Evolutionary conservation across 2,888 invertebrate genomes (phyloP), one percentile per base, ranked within the genome.

Genomic region (Lasioglossum morio): DNA sequence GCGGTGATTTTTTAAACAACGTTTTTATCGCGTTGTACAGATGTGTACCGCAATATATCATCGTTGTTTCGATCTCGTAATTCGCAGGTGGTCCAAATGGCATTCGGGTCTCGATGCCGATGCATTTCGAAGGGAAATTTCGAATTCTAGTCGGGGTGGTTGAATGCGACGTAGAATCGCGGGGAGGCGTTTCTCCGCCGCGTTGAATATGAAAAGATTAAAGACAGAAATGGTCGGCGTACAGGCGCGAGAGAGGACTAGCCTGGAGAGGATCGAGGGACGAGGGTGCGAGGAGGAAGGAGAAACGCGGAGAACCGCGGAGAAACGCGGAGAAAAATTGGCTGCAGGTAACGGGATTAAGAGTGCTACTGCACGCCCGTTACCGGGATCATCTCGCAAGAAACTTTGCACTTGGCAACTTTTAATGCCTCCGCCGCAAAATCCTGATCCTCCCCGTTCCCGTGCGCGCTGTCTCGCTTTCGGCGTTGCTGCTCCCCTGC

Each of bases 321-420:
- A 77, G 75, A 79, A 76, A 87, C 86, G 84, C 79, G 87, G 87
- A 91, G 90, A 94, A 94, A 94, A 94, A 94, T 94, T 94, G 93
- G 94, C 93, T 92, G 92, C 92, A 92, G 93, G 94, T 94, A 94
- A 94, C 92, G 91, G 92, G 94, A 94, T 95, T 94, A 94, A 94
- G 94, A 91, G 93, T 92, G 92, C 92, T 90, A 88, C 92, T 93
- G 93, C 92, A 92, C 91, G 91, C 90, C 92, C 92, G 92, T 93
- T 92, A 91, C 92, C 87, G 82, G 91, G 94, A 94, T 94, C 91
- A 94, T 94, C 94, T 93, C 88, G 90, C 89, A 91, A 91, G 93
- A 94, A 94, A 94, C 94, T 94, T 94, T 94, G 94, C 94, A 94
- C 94, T 94, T 93, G 94, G 93, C 92, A 94, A 94, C 93, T 94